These are phyloP conservation scores for Pocota personata DNA, from an alignment of 2,888 invertebrate genomes.

Conservation along the genomic window DNA sequence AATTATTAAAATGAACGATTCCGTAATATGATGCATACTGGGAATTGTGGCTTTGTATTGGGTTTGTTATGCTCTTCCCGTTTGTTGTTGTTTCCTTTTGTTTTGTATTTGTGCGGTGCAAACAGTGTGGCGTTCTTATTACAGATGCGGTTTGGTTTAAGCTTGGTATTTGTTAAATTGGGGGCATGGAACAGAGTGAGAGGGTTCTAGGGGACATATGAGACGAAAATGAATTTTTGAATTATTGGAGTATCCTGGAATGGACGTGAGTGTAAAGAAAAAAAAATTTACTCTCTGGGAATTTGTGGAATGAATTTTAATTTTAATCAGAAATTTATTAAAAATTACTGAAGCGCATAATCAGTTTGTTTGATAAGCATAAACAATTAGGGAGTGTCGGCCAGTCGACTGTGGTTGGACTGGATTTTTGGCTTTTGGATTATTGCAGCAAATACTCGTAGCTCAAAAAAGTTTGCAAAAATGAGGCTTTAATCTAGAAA, in stretches of 20 bases:
- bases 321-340: background rate
- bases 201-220: too few relatives aligned
- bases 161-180: conserved; percentile 30
- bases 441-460: too few relatives aligned
- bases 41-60: conserved; percentile 68
- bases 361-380: background rate
- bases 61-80: conserved; percentile 59
- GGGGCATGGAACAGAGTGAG: background rate
- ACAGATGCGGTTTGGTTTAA: conserved; percentile 24
- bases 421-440: too few relatives aligned
- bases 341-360: background rate
- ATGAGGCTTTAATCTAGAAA: too few relatives aligned
- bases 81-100: conserved; percentile 14
- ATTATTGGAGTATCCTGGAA: background rate
- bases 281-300: background rate
- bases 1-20: conserved; percentile 74
- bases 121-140: conserved; percentile 44
- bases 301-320: background rate
- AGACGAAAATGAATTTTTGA: background rate
- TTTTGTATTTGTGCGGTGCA: conserved; percentile 63
- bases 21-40: conserved; percentile 72
- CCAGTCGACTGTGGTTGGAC: too few relatives aligned
- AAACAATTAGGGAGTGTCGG: background rate
- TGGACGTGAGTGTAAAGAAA: background rate
- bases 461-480: too few relatives aligned